Percentiles rank a stretch among this genome's conserved stretches.
Conservation (phyloP, 2,888 invertebrate genomes). For the Scrobipalpa costella region DNA sequence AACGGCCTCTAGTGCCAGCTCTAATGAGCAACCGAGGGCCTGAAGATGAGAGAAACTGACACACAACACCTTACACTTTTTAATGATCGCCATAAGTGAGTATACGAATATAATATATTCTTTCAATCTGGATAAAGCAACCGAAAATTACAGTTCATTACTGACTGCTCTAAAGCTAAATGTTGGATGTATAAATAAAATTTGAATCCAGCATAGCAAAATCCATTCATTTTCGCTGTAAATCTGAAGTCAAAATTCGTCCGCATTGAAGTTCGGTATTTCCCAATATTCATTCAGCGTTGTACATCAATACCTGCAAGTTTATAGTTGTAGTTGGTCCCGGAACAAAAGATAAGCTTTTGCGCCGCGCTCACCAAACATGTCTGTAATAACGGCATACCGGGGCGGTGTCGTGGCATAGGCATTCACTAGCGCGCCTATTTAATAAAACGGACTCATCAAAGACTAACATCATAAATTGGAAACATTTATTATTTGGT, state of each 20-base stretch:
- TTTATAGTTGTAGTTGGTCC: constrained; percentile 1
- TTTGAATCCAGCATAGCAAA: neutral
- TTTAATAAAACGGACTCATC: neutral
- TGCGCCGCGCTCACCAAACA: neutral
- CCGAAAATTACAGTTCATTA: no score
- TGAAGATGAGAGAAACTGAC: neutral
- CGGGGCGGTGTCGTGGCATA: constrained; percentile 1
- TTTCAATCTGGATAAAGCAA: no score
- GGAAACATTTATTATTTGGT: neutral
- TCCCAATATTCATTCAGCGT: neutral
- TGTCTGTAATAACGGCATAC: constrained; percentile 17
- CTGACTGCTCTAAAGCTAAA: no score
- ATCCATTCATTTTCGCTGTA: neutral
- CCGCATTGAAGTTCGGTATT: neutral
- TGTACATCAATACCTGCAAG: neutral
- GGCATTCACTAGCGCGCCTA: neutral
- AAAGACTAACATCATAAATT: neutral
- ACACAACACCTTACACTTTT: neutral
- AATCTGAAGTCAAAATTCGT: neutral
- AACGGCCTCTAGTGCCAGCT: constrained; percentile 38
- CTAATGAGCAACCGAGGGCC: constrained; percentile 25
- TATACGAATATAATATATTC: no score
- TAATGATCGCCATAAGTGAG: neutral
- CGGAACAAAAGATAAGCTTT: constrained; percentile 6
- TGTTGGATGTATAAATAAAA: no score